Base-by-base conservation (phyloP, 2,888 invertebrate genomes). In the Habroteleia sp. region DNA sequence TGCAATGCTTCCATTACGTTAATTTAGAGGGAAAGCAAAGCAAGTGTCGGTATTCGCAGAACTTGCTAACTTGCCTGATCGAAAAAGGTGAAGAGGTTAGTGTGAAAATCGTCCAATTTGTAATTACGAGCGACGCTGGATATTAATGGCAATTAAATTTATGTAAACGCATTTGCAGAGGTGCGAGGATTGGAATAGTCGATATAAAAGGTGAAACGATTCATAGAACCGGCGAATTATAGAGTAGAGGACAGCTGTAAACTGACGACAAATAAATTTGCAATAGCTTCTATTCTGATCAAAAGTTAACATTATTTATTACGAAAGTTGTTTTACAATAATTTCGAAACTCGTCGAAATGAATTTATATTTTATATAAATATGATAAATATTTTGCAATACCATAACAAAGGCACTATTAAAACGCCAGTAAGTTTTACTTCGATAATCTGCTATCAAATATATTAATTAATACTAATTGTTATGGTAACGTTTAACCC, bases 121-220 rank as follows among this genome's bases (percentile, higher is more conserved):
- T 7, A n/a, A n/a, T n/a, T n/a, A n/a, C n/a, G n/a, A n/a, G n/a
- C n/a, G n/a, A n/a, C n/a, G n/a, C n/a, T 11, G 7, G 8, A 25
- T 35, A 7, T 29, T 16, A 17, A 35, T n/a, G 14, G 7, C 39
- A 42, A 31, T 6, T 66, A 11, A 39, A 60, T 25, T 13, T 6
- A 1, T 14, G 1, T 39, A 69, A 50, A 73, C n/a, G 46, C 63
- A 23, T 52, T 86, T 88, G 52, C 77, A 88, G 1, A 93, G 93
- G 83, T 95, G 95, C 81, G 93, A 93, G 11, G 94, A 95, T 81
- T 94, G 94, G 94, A 91, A 92, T 58, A 91, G 92, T 71, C 79
- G 66, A 29, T 78, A 76, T 11, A 54, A 60, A 65, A 44, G n/a
- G n/a, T n/a, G n/a, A n/a, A n/a, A n/a, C n/a, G n/a, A n/a, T n/a